These are phyloP conservation scores for Catharus bicknelli DNA, from an alignment of 2,113 vertebrate genomes.

Conservation along the genomic window DNA sequence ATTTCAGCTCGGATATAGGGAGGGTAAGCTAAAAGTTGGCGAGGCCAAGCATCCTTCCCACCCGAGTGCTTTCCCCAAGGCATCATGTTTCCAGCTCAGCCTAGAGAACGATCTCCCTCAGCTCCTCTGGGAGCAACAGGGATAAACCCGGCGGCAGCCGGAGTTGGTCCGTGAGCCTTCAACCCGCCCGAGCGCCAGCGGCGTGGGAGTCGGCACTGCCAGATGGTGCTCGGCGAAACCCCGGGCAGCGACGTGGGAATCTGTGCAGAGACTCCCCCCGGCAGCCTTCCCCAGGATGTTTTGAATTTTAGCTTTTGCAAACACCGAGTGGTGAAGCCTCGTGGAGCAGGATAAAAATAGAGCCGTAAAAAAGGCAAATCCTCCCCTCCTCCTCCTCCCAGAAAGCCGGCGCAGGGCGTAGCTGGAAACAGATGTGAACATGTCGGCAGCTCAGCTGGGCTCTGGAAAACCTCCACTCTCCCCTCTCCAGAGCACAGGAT, in stretches of 20 bases:
- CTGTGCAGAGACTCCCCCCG: not conserved
- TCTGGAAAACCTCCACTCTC: not conserved
- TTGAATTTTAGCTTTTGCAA: constrained; percentile 68
- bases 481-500: not conserved
- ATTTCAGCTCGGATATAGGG: constrained; percentile 12
- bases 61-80: not conserved
- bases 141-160: not conserved
- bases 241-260: constrained; percentile 61
- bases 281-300: constrained; percentile 73
- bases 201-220: constrained; percentile 22
- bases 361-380: constrained; percentile 47
- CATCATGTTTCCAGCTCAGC: constrained; percentile 16
- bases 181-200: not conserved
- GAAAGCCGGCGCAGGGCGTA: not conserved
- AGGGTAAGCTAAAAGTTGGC: not conserved
- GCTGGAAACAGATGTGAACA: constrained; percentile 71
- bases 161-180: constrained; percentile 18
- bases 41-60: constrained; percentile 1
- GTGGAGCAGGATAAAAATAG: constrained; percentile 74
- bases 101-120: not conserved
- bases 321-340: constrained; percentile 45
- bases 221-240: constrained; percentile 64
- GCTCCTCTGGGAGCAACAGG: not conserved
- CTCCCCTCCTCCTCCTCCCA: not conserved
- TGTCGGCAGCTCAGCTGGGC: not conserved